phyloP scores from a whole-genome alignment of 2,797 vertebrate genomes.

The Periophthalmus magnuspinnatus region DNA sequence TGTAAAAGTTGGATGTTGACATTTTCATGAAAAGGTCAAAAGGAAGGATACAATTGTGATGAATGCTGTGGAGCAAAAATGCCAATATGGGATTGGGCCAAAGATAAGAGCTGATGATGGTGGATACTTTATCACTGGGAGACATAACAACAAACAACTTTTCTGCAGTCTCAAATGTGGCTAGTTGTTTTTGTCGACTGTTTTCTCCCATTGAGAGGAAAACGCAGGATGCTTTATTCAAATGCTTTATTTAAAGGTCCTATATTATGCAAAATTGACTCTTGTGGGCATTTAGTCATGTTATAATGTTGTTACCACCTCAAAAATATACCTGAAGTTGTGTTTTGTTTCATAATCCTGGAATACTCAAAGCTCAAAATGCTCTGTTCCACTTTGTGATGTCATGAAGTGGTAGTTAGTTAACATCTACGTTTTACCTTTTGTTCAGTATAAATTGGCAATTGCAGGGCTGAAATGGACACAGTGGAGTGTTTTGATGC shows the following conservation, averaged over 20 bases:
- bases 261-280: no score
- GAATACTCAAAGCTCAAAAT: no score
- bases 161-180: neutral
- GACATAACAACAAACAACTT: neutral
- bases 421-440: no score
- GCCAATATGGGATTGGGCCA: neutral
- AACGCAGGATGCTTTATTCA: neutral
- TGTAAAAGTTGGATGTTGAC: neutral
- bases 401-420: no score
- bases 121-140: neutral
- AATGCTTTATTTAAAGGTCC: neutral
- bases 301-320: no score
- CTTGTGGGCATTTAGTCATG: no score
- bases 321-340: no score
- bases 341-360: no score
- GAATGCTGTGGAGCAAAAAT: neutral
- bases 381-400: no score
- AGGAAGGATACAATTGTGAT: neutral
- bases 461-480: no score
- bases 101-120: neutral
- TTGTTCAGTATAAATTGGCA: no score
- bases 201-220: neutral
- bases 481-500: no score
- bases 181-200: neutral
- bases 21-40: slow-evolving; percentile 6